phyloP scores from a whole-genome alignment of 2,797 vertebrate species.

The Cyprinodon diabolis region DNA sequence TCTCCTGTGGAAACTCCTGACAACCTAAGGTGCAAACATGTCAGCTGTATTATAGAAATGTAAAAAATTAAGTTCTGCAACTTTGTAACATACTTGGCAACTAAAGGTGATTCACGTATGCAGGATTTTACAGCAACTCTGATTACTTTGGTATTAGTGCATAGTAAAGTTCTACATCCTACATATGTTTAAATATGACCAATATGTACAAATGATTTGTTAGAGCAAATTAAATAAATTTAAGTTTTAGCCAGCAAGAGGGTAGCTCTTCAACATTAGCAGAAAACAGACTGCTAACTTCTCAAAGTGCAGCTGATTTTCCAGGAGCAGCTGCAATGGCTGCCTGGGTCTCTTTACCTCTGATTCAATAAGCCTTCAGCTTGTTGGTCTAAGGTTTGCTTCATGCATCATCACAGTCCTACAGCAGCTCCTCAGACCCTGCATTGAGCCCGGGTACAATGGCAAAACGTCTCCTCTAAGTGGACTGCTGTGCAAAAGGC shows the following conservation, averaged over 20 bases:
- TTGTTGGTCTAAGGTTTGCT: neutral
- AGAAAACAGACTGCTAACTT: slow-evolving; percentile 1
- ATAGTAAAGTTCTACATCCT: slow-evolving; percentile 72
- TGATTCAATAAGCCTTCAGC: slow-evolving; percentile 1
- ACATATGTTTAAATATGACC: slow-evolving; percentile 42
- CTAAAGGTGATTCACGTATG: slow-evolving; percentile 58
- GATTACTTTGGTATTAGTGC: slow-evolving; percentile 85
- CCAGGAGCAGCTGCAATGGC: neutral
- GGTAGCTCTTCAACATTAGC: slow-evolving; percentile 23
- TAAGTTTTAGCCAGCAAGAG: slow-evolving; percentile 50
- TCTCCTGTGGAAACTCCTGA: slow-evolving; percentile 24
- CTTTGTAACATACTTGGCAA: slow-evolving; percentile 50
- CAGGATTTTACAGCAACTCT: slow-evolving; percentile 75
- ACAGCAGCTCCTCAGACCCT: neutral
- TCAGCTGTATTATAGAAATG: neutral
- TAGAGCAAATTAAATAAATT: slow-evolving; percentile 43
- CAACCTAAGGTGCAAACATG: neutral
- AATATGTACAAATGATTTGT: slow-evolving; percentile 49
- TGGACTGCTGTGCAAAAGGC: slow-evolving; percentile 21
- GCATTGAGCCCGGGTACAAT: neutral
- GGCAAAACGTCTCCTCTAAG: slow-evolving; percentile 29
- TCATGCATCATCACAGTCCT: neutral
- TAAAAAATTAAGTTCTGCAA: slow-evolving; percentile 1
- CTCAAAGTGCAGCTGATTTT: slow-evolving; percentile 3
- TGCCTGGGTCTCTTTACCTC: slow-evolving; percentile 6